Evolutionary conservation across 2,113 vertebrate genomes (phyloP).

Genomic region (Clarias gariepinus): DNA sequence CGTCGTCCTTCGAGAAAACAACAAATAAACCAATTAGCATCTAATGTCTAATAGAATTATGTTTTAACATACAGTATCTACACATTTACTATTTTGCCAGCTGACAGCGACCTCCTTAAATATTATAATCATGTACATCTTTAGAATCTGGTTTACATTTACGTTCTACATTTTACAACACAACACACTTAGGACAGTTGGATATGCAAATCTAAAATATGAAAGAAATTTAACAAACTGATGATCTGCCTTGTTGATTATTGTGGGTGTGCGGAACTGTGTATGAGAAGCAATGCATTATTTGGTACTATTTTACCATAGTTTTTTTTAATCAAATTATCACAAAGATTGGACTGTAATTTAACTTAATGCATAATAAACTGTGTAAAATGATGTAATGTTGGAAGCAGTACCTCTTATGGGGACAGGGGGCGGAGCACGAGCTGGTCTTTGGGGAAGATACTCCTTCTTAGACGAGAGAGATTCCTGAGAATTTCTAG

Average conservation of each 20-base stretch:
- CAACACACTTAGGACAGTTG: no score
- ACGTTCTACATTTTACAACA: no score
- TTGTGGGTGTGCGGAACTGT: background rate
- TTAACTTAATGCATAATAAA: background rate
- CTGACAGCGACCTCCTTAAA: background rate
- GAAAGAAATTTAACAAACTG: no score
- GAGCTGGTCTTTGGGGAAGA: no score
- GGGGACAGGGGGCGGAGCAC: no score
- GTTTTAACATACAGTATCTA: background rate
- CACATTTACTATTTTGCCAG: background rate
- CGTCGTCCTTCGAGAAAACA: background rate
- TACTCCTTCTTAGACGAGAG: no score
- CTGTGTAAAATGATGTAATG: no score
- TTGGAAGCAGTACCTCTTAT: no score
- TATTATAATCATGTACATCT: background rate
- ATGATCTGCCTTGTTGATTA: background rate
- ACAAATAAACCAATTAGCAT: background rate
- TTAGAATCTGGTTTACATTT: no score
- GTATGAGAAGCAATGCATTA: background rate
- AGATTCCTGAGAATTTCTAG: no score
- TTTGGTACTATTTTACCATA: background rate
- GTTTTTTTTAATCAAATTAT: background rate
- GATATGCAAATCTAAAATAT: no score
- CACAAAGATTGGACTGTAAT: background rate
- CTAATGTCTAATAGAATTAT: background rate